Evolutionary conservation across 2,113 vertebrate species (phyloP).

Genomic region (Galemys pyrenaicus): DNA sequence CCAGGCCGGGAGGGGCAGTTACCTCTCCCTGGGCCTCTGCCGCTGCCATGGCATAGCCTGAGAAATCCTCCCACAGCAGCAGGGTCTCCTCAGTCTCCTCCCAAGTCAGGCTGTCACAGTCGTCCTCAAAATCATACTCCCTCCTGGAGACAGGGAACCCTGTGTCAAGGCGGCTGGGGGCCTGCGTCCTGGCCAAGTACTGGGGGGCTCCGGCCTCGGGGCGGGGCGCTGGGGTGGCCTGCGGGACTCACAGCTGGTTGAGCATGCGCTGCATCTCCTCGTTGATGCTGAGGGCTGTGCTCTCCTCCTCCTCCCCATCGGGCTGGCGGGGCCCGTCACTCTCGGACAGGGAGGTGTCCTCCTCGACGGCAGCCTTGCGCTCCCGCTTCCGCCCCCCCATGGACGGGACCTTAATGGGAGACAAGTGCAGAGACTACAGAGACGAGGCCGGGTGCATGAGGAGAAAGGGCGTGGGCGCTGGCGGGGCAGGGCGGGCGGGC

Average conservation of each 20-base stretch:
- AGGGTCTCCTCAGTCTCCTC: constrained; percentile 98
- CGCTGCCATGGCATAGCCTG: constrained; percentile 92
- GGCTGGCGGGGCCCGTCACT: constrained; percentile 85
- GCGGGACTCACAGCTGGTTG: constrained; percentile 93
- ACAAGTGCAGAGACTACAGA: constrained; percentile 91
- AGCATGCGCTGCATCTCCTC: constrained; percentile 99
- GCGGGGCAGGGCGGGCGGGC: too few species aligned
- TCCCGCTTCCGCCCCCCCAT: constrained; percentile 89
- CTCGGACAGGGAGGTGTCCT: constrained; percentile 86
- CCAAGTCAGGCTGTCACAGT: constrained; percentile 98
- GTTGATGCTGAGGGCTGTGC: constrained; percentile 92
- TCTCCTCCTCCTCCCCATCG: constrained; percentile 87
- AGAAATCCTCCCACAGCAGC: constrained; percentile 98
- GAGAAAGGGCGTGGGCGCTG: constrained; percentile 47
- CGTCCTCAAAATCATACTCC: constrained; percentile 97
- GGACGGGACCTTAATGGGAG: constrained; percentile 89
- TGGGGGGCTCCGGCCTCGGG: background rate
- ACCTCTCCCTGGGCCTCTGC: constrained; percentile 95
- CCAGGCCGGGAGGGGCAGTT: constrained; percentile 63
- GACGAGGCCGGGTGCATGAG: constrained; percentile 85
- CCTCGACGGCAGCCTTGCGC: constrained; percentile 88
- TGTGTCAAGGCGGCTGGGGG: background rate
- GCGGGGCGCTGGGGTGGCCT: background rate
- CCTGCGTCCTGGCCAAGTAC: background rate
- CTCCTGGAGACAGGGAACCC: constrained; percentile 85